Base-by-base conservation (phyloP, 2,797 vertebrate genomes). In the Chromobotia macracanthus region DNA sequence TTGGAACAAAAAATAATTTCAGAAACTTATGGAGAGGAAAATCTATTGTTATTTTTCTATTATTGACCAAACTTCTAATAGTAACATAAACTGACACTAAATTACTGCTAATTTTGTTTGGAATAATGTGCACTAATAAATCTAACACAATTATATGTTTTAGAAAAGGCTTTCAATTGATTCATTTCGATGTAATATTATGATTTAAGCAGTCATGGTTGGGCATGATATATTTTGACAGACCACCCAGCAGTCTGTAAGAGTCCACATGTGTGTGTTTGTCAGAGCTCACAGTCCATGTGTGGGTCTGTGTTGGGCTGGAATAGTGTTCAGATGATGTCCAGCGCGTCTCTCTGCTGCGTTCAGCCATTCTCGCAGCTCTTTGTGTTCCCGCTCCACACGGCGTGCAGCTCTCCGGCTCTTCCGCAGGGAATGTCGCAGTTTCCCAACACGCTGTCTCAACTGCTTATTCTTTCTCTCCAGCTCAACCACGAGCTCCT, bases 381-480 rank as follows among this genome's bases (percentile, higher is more conserved):
- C 95, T 87, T 84, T 90, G 48, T 90, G 93, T 75, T 94, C 87
- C 82, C 92, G 90, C 85, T 95, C 93, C 44, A 94, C 87, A 70
- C 89, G 93, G 18, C 92, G 94, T 1, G 86, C 79, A 0, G 92
- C 93, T 85, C 95, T 96, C 75, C 95, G 94, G 6, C 94, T 93
- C 71, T 95, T 96, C 23, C 95, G 91, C 80, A 99, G 87, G 0
- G 97, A 96, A 63, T 95, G 91, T 86, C 96, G 98, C 77, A 95
- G 95, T 85, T 97, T 97, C 76, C 96, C 95, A 5, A 99, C 93
- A 0, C 96, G 93, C 19, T 95, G 95, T 72, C 95, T 93, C 84
- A 99, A 93, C 90, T 96, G 95, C 79, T 88, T 90, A 91, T 98
- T 98, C 81, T 96, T 92, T 77, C 92, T 93, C 90, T 99, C 97